phyloP scores from a whole-genome alignment of 2,113 vertebrate genomes.

The Myodes glareolus region DNA sequence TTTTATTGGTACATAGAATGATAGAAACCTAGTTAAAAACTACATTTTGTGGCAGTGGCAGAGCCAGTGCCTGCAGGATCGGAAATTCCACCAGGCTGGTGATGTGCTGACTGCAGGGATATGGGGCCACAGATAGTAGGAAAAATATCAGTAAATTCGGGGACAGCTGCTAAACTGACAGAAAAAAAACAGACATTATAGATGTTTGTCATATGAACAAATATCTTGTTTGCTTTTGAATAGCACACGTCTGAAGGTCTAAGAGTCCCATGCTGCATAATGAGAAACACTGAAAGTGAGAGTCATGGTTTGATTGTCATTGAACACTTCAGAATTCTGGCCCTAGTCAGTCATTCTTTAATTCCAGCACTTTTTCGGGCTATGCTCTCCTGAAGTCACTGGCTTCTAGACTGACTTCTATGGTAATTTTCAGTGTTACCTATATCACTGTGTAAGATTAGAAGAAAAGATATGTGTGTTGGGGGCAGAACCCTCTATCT shows the following conservation, averaged over 20 bases:
- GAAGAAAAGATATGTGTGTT: not conserved
- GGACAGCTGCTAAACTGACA: not conserved
- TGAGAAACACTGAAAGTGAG: not conserved
- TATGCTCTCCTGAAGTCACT: not conserved
- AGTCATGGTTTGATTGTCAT: not conserved
- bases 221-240: not conserved
- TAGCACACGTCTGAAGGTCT: not conserved
- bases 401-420: constrained; percentile 20
- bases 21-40: not conserved
- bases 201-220: not conserved
- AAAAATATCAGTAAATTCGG: not conserved
- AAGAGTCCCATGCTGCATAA: not conserved
- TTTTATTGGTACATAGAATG: not conserved
- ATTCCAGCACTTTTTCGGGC: not conserved
- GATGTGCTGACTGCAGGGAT: not conserved
- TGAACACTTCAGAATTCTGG: fast-evolving
- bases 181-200: not conserved
- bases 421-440: constrained; percentile 38
- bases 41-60: not conserved
- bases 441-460: constrained; percentile 28
- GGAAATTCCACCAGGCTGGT: not conserved
- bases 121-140: not conserved
- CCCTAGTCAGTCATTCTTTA: not conserved
- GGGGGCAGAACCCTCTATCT: not conserved
- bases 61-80: not conserved